A percentile compares a stretch with the other conserved stretches of the same genome.
These are phyloP conservation scores for Ranitomeya imitator DNA, from an alignment of 2,113 vertebrate species.

Conservation along the genomic window DNA sequence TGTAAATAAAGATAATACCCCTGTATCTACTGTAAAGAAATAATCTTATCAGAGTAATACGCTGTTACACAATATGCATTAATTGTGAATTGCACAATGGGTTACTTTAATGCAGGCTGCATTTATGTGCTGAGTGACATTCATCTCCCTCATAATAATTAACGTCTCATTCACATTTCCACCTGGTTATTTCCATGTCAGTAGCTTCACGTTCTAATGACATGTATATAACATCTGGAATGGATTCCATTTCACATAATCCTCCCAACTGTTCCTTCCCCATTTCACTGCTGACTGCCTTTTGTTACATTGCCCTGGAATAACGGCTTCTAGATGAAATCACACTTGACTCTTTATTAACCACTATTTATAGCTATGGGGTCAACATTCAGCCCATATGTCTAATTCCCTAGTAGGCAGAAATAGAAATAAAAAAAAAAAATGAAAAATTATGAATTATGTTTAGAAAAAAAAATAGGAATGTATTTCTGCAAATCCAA, in stretches of 20 bases:
- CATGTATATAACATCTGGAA: slow-evolving; percentile 49
- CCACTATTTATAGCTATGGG: background rate
- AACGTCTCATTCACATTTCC: slow-evolving; percentile 9
- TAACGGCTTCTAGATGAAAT: background rate
- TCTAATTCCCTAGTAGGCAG: background rate
- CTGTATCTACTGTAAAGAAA: background rate
- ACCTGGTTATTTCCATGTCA: slow-evolving; percentile 34
- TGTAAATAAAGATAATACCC: background rate
- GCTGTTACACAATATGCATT: background rate
- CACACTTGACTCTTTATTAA: background rate
- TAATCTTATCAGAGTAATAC: background rate
- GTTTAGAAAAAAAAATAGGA: no score
- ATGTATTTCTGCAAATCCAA: no score
- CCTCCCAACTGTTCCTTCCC: slow-evolving; percentile 24
- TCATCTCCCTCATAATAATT: slow-evolving; percentile 7
- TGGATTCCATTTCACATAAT: slow-evolving; percentile 43
- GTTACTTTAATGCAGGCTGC: background rate
- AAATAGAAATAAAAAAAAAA: no score
- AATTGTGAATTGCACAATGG: background rate
- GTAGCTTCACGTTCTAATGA: slow-evolving; percentile 14
- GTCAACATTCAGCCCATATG: background rate
- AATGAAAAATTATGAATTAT: no score
- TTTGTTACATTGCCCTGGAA: slow-evolving; percentile 33
- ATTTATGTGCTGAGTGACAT: background rate
- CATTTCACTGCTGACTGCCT: slow-evolving; percentile 30